These are phyloP conservation scores for Vidua macroura DNA, from an alignment of 2,113 vertebrate genomes.

Conservation along the genomic window DNA sequence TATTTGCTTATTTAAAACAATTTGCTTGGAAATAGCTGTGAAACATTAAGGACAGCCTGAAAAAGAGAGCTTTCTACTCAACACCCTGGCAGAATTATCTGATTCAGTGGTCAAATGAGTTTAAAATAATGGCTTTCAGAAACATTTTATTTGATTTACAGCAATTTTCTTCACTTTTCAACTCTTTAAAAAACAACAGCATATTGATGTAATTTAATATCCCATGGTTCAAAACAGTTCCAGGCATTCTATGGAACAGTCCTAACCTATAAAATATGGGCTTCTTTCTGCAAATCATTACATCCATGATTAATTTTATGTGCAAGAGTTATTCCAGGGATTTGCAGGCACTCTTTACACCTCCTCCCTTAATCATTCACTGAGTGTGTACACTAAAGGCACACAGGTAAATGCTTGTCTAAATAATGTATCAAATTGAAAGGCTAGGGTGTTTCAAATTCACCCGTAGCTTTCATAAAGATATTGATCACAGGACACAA, in stretches of 20 bases:
- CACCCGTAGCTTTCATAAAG: background rate
- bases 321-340: background rate
- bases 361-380: background rate
- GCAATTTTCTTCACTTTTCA: conserved; percentile 12
- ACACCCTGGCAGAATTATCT: background rate
- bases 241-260: background rate
- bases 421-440: background rate
- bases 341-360: background rate
- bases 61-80: background rate
- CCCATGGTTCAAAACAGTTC: background rate
- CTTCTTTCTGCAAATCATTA: conserved; percentile 16
- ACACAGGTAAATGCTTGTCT: background rate
- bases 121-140: conserved; percentile 27
- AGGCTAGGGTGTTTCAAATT: background rate
- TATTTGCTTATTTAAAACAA: conserved; percentile 32
- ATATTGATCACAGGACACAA: background rate
- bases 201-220: background rate
- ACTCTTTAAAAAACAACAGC: background rate
- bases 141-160: conserved; percentile 26
- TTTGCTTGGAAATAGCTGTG: background rate
- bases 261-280: background rate
- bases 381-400: background rate
- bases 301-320: conserved; percentile 2
- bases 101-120: conserved; percentile 22
- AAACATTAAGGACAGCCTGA: background rate